Conservation (phyloP, 2,113 vertebrate species). For the Eolophus roseicapilla region DNA sequence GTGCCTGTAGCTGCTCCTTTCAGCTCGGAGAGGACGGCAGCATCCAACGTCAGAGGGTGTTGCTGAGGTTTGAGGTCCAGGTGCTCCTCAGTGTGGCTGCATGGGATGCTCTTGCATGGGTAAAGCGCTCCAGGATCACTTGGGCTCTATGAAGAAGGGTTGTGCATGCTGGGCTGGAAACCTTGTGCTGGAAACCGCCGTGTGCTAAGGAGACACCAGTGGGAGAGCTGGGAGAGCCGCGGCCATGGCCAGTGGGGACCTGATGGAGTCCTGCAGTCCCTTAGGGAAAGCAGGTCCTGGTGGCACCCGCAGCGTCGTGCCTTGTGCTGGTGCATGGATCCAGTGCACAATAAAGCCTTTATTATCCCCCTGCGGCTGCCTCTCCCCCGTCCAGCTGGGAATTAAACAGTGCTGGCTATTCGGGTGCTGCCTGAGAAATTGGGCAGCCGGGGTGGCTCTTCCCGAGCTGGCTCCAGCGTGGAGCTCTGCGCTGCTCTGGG, state of each 20-base stretch:
- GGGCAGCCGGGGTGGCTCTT: not conserved
- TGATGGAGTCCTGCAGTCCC: not conserved
- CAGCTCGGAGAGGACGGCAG: fast-evolving
- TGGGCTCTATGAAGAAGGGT: not conserved
- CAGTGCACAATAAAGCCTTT: constrained; percentile 38
- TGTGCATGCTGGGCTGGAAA: not conserved
- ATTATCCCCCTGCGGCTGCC: not conserved
- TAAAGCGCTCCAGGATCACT: not conserved
- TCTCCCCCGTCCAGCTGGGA: constrained; percentile 34
- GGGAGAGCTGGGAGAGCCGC: not conserved
- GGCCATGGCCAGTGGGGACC: not conserved
- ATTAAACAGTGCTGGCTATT: not conserved
- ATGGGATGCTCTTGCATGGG: not conserved
- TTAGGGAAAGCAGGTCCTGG: not conserved
- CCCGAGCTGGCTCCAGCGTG: fast-evolving
- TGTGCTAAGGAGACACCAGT: not conserved
- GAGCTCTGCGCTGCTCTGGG: fast-evolving
- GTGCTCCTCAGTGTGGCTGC: not conserved
- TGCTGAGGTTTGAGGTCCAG: not conserved
- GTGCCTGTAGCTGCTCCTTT: not conserved
- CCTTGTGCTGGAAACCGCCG: not conserved
- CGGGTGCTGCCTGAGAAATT: not conserved
- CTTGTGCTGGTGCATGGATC: not conserved
- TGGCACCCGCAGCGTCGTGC: not conserved
- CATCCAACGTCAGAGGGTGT: not conserved